Evolutionary conservation across 2,888 invertebrate species (phyloP), one percentile per base, ranked within the genome.

Genomic region (Bhutanitis thaidina): DNA sequence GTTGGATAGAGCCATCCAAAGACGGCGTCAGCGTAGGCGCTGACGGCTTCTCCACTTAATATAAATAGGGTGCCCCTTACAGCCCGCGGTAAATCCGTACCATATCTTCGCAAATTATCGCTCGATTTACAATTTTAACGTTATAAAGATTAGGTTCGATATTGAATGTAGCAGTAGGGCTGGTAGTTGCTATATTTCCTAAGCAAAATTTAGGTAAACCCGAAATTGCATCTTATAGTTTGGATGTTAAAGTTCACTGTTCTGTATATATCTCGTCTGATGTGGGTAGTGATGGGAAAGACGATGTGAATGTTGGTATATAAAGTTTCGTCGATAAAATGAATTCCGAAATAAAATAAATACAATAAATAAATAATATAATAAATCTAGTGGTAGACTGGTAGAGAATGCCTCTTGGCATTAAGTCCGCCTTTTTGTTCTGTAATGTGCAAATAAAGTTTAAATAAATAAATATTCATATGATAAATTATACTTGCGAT

Each of bases 31-130:
- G 85, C 82, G 87, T 87, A 82, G 84, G 86, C 77, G 88, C 80
- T 80, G 86, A 88, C 85, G 86, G 86, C 80, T 82, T 67, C 77
- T 74, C 86, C 83, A 87, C 88, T 86, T 86, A 84, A 87, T 88
- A 89, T 88, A 88, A 86, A 89, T 86, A 86, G 80, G 77, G 75
- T 74, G 79, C 80, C 64, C 70, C 77, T 78, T 80, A 85, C 84
- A 74, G 74, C 73, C 70, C 74, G 76, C 77, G 74, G 81, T 87
- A 86, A 84, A 84, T 85, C 77, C 73, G 74, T 72, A 68, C 75
- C 71, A 69, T 71, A 71, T 69, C 66, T 58, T 67, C 58, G 53
- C 62, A 67, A 70, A 72, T 71, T 71, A 77, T 64, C 73, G 65
- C 40, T 56, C 75, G 67, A 85, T 64, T 77, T 71, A 66, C 72